Conservation (phyloP, 2,888 invertebrate genomes). For the Metopia argyrocephala region DNA sequence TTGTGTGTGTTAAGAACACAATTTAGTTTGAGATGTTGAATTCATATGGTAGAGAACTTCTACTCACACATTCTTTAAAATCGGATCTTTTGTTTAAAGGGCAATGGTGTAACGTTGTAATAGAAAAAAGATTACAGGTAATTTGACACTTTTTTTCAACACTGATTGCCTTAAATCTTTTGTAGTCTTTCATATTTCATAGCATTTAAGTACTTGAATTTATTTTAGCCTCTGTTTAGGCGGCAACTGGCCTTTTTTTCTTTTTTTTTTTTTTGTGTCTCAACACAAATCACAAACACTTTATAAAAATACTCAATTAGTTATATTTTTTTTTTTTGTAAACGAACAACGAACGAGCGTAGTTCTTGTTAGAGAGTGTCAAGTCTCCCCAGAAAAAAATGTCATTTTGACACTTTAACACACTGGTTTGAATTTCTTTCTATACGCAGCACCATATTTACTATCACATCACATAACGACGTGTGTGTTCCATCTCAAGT, state of each 20-base stretch:
- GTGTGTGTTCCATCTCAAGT: constrained; percentile 65
- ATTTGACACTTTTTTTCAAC: constrained; percentile 67
- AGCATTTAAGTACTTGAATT: no score
- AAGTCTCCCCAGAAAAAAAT: constrained; percentile 58
- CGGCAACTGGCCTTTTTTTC: no score
- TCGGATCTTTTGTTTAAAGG: constrained; percentile 31
- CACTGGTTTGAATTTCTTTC: no score
- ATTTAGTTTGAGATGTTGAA: no score
- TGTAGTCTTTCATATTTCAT: constrained; percentile 27
- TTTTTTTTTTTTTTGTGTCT: constrained; percentile 29
- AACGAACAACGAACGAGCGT: no score
- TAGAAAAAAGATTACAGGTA: constrained; percentile 65
- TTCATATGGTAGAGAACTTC: no score
- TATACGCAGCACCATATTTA: no score
- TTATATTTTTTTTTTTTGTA: neutral
- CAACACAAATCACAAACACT: no score
- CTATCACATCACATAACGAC: no score
- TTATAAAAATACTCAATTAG: no score
- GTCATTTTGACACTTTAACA: constrained; percentile 67
- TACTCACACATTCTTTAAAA: constrained; percentile 12
- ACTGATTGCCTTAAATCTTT: constrained; percentile 66
- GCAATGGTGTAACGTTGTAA: constrained; percentile 13
- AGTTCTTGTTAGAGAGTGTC: constrained; percentile 42
- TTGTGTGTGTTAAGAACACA: no score
- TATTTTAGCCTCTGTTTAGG: constrained; percentile 47